Evolutionary conservation across 1,140 invertebrate genomes (phyloP).

Genomic region (Drosophila busckii): DNA sequence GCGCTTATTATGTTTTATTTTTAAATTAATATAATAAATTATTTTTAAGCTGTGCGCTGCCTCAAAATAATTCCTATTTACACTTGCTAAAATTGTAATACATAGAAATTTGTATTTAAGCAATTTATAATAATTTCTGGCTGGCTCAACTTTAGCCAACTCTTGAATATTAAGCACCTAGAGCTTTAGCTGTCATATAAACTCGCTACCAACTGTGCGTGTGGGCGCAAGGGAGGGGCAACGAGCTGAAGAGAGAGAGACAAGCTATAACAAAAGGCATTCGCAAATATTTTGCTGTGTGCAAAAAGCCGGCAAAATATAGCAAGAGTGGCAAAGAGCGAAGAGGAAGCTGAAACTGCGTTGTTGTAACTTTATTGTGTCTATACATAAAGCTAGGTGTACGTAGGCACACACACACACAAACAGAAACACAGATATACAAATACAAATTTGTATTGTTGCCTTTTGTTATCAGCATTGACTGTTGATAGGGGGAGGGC

Average conservation of each 20-base stretch:
- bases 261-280: conserved; percentile 40
- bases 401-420: conserved; percentile 11
- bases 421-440: conserved; percentile 2
- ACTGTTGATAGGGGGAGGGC: conserved; percentile 4
- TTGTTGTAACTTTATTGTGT: conserved; percentile 33
- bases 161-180: too few relatives aligned
- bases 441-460: conserved; percentile 5
- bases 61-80: too few relatives aligned
- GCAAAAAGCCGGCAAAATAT: conserved; percentile 23
- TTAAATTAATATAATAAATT: too few relatives aligned
- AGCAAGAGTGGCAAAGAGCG: neutral
- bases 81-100: too few relatives aligned
- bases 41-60: too few relatives aligned
- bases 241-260: too few relatives aligned
- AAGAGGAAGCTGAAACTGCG: conserved; percentile 1
- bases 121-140: too few relatives aligned
- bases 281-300: conserved; percentile 38
- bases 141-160: too few relatives aligned
- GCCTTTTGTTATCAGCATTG: conserved; percentile 35
- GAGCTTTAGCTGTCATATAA: conserved; percentile 14
- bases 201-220: neutral
- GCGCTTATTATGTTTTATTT: too few relatives aligned
- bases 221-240: neutral
- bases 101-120: too few relatives aligned
- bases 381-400: conserved; percentile 18